A percentile compares a stretch with the other conserved stretches of the same genome.
Conservation (phyloP, 2,888 invertebrate genomes). For the Hetaerina titia region DNA sequence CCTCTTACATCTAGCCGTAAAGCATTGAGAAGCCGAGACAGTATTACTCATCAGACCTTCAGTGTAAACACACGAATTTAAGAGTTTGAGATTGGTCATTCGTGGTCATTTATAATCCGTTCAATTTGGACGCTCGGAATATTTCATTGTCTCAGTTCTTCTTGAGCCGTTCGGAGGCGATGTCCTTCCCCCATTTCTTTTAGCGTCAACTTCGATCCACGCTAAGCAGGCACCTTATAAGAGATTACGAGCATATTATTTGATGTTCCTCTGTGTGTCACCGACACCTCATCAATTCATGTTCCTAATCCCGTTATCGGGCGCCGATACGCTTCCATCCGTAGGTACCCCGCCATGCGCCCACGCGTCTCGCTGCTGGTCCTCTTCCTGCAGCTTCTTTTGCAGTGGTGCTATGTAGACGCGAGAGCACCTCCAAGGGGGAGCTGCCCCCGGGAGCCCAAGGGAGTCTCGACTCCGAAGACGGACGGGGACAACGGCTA, state of each 20-base stretch:
- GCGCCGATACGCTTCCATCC: background rate
- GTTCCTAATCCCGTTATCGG: too few relatives aligned
- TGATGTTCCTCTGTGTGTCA: background rate
- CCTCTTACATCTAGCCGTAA: too few relatives aligned
- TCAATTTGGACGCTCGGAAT: too few relatives aligned
- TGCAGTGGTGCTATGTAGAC: background rate
- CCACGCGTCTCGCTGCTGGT: background rate
- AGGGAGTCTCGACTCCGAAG: constrained; percentile 73
- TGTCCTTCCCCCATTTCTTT: too few relatives aligned
- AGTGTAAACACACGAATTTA: too few relatives aligned
- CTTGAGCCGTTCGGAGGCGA: too few relatives aligned
- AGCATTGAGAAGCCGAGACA: too few relatives aligned
- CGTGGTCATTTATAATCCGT: too few relatives aligned
- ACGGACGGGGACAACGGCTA: constrained; percentile 76
- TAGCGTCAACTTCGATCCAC: too few relatives aligned
- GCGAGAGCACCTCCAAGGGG: constrained; percentile 20
- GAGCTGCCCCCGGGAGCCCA: constrained; percentile 72
- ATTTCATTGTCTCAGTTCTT: too few relatives aligned
- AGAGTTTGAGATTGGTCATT: too few relatives aligned
- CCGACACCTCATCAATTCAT: background rate
- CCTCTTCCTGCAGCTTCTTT: background rate
- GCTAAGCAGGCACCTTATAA: background rate
- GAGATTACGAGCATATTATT: background rate
- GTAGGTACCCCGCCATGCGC: background rate
- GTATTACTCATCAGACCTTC: too few relatives aligned